Evolutionary conservation across 2,888 invertebrate genomes (phyloP), one percentile per base, ranked within the genome.

Genomic region (Lycophotia porphyrea): DNA sequence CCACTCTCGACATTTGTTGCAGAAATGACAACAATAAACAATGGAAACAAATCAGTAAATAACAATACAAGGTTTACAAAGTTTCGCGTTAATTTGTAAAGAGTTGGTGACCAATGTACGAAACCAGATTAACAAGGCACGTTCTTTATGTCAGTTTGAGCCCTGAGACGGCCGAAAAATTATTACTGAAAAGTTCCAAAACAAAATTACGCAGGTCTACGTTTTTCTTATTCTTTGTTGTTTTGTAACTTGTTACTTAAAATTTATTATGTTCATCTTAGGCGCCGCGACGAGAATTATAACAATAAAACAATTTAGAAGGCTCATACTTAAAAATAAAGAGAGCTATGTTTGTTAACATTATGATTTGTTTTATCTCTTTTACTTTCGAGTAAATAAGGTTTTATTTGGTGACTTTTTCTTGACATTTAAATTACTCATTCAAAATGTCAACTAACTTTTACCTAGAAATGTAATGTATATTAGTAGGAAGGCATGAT

Each of bases 151-250:
- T 84, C 80, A 80, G 74, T 75, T 84, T 79, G 82, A 81, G 71
- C 70, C 71, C 36, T 76, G 76, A 68, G 76, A 76, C 74, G 68
- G 60, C 70, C 78, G 82, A 76, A 80, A 88, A 87, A 89, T 88
- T 90, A 88, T 89, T 82, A 86, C 86, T 84, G 52, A 77, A 90
- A 92, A 92, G 88, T 93, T 93, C 60, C 77, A 71, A 89, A 93
- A 92, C 87, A 79, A 89, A 92, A 92, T 93, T 93, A 92, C 87
- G 82, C 64, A 68, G 87, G 78, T 85, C 79, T 81, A 88, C 87
- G 89, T 91, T 91, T 93, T 91, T 89, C 86, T 88, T 80, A 74
- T 78, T 87, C 81, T 88, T 90, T 84, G 83, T 89, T 85, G 82
- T 90, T 91, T 87, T 77, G 73, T 78, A 89, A 91, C 88, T 90